Conservation (phyloP, 2,797 vertebrate genomes). For the Syngnathus acus region DNA sequence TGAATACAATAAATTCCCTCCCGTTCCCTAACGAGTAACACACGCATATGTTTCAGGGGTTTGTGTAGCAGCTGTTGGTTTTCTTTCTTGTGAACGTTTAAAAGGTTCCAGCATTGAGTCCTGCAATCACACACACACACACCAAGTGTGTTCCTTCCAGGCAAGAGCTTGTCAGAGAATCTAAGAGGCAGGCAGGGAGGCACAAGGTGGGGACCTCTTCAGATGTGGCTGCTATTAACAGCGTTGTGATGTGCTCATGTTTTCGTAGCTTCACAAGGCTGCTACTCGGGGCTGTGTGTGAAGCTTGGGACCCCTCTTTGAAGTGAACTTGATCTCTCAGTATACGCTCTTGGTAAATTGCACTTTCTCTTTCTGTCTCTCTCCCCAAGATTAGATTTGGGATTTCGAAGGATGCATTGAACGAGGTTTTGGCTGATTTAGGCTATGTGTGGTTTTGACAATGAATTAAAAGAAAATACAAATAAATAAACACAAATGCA, state of each 20-base stretch:
- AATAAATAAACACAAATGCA: too few relatives aligned
- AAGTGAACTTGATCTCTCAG: slow-evolving; percentile 75
- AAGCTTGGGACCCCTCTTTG: slow-evolving; percentile 64
- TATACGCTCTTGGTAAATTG: slow-evolving; percentile 70
- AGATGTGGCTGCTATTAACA: slow-evolving; percentile 74
- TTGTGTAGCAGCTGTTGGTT: slow-evolving; percentile 37
- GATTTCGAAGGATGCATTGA: slow-evolving; percentile 50
- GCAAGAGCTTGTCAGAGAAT: slow-evolving; percentile 55
- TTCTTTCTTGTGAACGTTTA: slow-evolving; percentile 29
- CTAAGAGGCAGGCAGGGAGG: slow-evolving; percentile 59
- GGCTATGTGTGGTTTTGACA: not conserved
- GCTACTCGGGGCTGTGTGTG: slow-evolving; percentile 56
- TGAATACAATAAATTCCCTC: too few relatives aligned
- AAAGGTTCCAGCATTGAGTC: slow-evolving; percentile 28
- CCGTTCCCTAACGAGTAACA: not conserved
- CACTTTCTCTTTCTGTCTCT: slow-evolving; percentile 41
- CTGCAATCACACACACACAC: slow-evolving; percentile 12
- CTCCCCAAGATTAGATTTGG: slow-evolving; percentile 32
- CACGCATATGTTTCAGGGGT: slow-evolving; percentile 13
- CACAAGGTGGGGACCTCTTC: slow-evolving; percentile 71
- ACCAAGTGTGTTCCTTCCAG: slow-evolving; percentile 48
- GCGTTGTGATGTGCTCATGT: slow-evolving; percentile 72
- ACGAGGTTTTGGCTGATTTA: slow-evolving; percentile 28
- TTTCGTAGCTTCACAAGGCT: slow-evolving; percentile 70
- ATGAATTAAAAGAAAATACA: not conserved